Conservation (phyloP, 2,797 vertebrate genomes). For the Microchirus variegatus region DNA sequence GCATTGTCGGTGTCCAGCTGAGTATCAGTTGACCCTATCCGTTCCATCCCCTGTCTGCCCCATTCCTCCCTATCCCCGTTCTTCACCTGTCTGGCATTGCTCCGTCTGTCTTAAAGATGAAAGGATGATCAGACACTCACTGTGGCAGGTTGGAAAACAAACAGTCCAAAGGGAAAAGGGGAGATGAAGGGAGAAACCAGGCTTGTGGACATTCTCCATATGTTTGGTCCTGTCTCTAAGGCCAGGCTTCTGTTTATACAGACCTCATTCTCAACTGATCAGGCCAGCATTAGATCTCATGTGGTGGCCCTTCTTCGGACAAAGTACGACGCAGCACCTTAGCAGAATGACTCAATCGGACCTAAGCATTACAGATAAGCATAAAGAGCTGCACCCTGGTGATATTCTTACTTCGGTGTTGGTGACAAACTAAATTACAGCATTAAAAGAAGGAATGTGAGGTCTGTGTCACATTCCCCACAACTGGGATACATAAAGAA, state of each 20-base stretch:
- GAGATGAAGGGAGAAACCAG: conserved; percentile 63
- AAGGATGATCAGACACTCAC: conserved; percentile 64
- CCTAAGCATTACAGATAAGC: conserved; percentile 35
- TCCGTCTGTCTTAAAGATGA: conserved; percentile 67
- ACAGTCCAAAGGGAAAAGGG: conserved; percentile 64
- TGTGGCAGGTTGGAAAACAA: conserved; percentile 82
- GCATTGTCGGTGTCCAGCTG: conserved; percentile 35
- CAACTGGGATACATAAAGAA: conserved; percentile 9
- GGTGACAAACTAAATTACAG: conserved; percentile 31
- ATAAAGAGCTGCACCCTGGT: conserved; percentile 24
- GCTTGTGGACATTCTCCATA: conserved; percentile 74
- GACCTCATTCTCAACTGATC: conserved; percentile 66
- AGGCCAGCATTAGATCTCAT: conserved; percentile 54
- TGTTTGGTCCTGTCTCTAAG: conserved; percentile 64
- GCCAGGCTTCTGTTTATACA: conserved; percentile 70
- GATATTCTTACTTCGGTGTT: conserved; percentile 30
- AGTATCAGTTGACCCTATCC: conserved; percentile 43
- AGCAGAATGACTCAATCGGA: conserved; percentile 34
- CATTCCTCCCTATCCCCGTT: conserved; percentile 30
- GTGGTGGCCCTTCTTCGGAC: conserved; percentile 47
- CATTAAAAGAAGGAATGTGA: conserved; percentile 23
- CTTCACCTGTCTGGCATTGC: conserved; percentile 73
- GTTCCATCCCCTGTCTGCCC: conserved; percentile 9
- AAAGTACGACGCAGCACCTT: conserved; percentile 31
- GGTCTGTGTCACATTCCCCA: conserved; percentile 23